Base-by-base conservation (phyloP, 2,113 vertebrate species). In the Pachycephala philippinensis region DNA sequence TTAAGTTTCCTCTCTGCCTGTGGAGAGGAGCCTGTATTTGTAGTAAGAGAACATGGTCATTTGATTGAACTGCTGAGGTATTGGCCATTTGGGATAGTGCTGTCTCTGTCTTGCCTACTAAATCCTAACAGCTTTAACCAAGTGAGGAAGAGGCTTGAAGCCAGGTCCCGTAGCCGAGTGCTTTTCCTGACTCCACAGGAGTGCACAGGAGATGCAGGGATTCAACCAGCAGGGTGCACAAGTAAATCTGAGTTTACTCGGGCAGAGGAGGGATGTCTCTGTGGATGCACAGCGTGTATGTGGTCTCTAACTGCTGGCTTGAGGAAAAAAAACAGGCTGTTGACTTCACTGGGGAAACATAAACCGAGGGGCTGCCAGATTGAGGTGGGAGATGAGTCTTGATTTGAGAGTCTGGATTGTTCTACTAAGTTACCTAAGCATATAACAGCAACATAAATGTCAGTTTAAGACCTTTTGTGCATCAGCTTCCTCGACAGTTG, bases 401-500 rank as follows among this genome's bases (percentile, higher is more conserved):
- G 27, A 20, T 77, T 66, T 84, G 53, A 81, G 44, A 45, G 7
- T 45, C 52, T 70, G 53, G 16, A 31, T 68, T 60, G 39, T 68
- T 77, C 59, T 68, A 18, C 35, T 49, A 57, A 54, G 22, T 49
- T 53, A 61, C 42, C 40, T 75, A 82, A 87, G 52, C 24, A 28
- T 52, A 21, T 23, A 60, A 33, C 23, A 90, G 33, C 54, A 78
- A 60, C 56, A 64, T 49, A 78, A 87, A 89, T 49, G 26, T 63
- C 65, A 79, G 64, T 84, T 89, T 86, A 90, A 86, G 84, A 87
- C 21, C 49, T 84, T 94, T 68, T 91, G 61, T 79, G 37, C 40
- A 78, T 71, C 65, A 82, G 40, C 65, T 90, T 76, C 79, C 82
- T 81, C 86, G 90, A 71, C 92, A 93, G 92, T 93, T 96, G 90